phyloP scores from a whole-genome alignment of 2,888 invertebrate genomes.

The Sicus ferrugineus region DNA sequence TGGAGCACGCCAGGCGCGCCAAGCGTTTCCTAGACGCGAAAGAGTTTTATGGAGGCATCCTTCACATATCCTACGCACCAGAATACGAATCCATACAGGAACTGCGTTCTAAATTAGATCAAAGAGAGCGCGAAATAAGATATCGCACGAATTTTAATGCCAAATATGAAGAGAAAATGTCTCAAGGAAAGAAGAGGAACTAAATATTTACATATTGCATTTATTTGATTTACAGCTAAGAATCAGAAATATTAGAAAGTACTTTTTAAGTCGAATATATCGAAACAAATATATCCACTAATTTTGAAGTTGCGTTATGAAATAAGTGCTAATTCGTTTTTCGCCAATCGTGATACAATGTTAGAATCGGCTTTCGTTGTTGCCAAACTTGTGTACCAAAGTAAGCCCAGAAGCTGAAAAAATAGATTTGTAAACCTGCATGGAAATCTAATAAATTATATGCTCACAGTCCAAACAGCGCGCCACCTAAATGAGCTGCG shows the following conservation, averaged over 20 bases:
- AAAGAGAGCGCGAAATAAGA: conserved; percentile 72
- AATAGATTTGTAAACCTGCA: background rate
- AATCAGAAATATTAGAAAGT: background rate
- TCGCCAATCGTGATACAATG: conserved; percentile 57
- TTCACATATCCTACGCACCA: conserved; percentile 90
- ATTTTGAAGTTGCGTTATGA: background rate
- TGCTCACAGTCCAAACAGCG: conserved; percentile 84
- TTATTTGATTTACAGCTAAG: background rate
- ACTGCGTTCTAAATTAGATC: conserved; percentile 75
- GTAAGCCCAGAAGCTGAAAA: conserved; percentile 56
- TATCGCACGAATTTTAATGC: conserved; percentile 56
- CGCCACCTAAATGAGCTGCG: conserved; percentile 97
- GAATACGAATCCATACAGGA: conserved; percentile 81
- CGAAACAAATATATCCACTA: background rate
- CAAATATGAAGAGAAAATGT: conserved; percentile 12
- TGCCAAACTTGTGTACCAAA: conserved; percentile 59
- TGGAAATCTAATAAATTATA: conserved; percentile 1
- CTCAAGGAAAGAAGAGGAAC: background rate
- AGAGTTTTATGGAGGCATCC: conserved; percentile 83
- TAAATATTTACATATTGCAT: background rate
- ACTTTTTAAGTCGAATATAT: background rate
- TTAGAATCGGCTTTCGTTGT: conserved; percentile 53
- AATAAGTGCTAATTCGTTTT: conserved; percentile 51
- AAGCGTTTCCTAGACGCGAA: conserved; percentile 83
- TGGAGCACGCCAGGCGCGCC: conserved; percentile 80